Evolutionary conservation across 2,113 vertebrate species (phyloP), one percentile per base, ranked within the genome.

Genomic region (Datnioides undecimradiatus): DNA sequence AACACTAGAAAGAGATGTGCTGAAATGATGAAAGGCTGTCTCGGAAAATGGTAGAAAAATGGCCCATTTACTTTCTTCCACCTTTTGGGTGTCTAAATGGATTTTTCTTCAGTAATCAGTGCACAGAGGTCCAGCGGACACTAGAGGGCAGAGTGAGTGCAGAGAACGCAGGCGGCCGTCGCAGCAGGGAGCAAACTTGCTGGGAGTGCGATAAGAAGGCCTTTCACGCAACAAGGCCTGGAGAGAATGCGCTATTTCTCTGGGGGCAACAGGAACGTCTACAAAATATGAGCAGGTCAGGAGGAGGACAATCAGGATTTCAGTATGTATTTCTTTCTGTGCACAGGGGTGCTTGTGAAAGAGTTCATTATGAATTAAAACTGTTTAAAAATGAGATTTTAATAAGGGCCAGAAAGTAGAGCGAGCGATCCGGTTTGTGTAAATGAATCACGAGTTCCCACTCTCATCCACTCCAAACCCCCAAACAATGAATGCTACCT

Each of bases 1-100:
- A 93, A 92, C 90, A 88, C 90, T 80, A 81, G 90, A 85, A 62
- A 79, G 83, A 86, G 84, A 78, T 85, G 87, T 89, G 76, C 80
- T 77, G 90, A 90, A 87, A 93, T 94, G 93, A 95, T 95, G 92
- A 95, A 95, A 95, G 94, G 91, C 89, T 88, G 76, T 71, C 86
- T 88, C 60, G 60, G 88, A 83, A 93, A 94, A 94, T 94, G 88
- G 92, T 78, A 88, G 89, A 91, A 92, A 95, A 94, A 95, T 93
- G 90, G 84, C 73, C 92, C 88, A 94, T 94, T 94, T 95, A 93
- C 87, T 91, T 88, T 87, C 87, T 89, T 87, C 83, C 85, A 91
- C 87, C 79, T 90, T 89, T 72, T 79, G 73, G 88, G 78, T 80
- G 80, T 57, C 70, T 70, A 83, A 87, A 89, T 90, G 88, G 86